phyloP scores from a whole-genome alignment of 2,113 vertebrate genomes.

The Falcunculus frontatus region DNA sequence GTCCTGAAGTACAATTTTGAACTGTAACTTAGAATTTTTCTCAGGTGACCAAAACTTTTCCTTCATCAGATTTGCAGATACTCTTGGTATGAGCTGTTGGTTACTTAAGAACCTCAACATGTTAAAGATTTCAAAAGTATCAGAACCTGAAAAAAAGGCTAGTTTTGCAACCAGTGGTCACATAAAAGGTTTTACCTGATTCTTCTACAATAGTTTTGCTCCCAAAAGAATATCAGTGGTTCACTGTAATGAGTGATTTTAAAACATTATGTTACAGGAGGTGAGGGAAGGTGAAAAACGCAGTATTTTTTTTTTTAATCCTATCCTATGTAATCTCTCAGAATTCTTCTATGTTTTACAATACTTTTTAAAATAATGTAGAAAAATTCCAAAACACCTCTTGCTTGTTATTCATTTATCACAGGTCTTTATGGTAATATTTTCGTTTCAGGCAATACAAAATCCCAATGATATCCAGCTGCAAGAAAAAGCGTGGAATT shows the following conservation, averaged over 20 bases:
- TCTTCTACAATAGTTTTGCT: background rate
- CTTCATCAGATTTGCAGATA: background rate
- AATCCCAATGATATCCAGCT: constrained; percentile 89
- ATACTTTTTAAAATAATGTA: background rate
- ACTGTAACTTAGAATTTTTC: background rate
- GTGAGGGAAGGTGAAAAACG: background rate
- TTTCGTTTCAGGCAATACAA: constrained; percentile 88
- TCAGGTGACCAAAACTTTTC: background rate
- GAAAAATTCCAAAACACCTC: background rate
- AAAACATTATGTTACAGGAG: background rate
- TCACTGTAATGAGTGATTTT: background rate
- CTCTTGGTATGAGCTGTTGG: background rate
- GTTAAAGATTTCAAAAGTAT: background rate
- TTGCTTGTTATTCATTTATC: background rate
- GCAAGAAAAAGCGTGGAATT: constrained; percentile 95
- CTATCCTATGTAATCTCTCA: background rate
- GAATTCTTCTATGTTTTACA: background rate
- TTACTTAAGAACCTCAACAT: background rate
- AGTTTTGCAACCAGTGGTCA: background rate
- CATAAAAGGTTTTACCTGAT: background rate
- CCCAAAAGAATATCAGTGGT: background rate
- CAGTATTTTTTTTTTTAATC: background rate
- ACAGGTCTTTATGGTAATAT: background rate
- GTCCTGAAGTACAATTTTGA: background rate
- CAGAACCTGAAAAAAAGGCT: background rate